Percentiles rank a stretch among this genome's conserved stretches.
Conservation (phyloP, 2,113 vertebrate species). For the Ceyx margarethae region DNA sequence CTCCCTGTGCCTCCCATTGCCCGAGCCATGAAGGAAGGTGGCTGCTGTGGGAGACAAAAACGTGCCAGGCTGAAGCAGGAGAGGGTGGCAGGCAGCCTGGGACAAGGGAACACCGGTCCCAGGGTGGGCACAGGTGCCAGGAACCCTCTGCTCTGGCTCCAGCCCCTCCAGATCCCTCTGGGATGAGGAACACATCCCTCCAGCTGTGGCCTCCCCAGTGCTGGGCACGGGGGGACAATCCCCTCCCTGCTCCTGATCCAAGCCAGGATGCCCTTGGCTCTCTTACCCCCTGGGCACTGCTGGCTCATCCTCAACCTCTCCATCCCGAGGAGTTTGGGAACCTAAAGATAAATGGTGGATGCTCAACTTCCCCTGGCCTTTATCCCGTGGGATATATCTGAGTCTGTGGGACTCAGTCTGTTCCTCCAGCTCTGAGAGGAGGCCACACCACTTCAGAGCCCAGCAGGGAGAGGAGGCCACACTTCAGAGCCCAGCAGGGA, state of each 20-base stretch:
- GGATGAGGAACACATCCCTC: too few relatives aligned
- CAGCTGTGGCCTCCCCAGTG: too few relatives aligned
- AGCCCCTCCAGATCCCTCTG: too few relatives aligned
- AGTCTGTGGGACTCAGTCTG: accelerated
- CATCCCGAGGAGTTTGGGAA: not conserved
- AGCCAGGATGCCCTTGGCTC: too few relatives aligned
- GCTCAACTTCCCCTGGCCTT: not conserved
- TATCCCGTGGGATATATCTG: not conserved
- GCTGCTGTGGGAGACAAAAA: constrained; percentile 10
- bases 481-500: not conserved
- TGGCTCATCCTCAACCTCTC: too few relatives aligned
- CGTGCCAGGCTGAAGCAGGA: not conserved
- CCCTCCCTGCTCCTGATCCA: too few relatives aligned
- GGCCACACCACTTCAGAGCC: not conserved
- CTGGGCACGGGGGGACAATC: too few relatives aligned
- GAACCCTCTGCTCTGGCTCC: too few relatives aligned
- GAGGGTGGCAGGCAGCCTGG: not conserved
- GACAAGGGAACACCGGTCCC: not conserved
- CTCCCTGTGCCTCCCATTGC: not conserved
- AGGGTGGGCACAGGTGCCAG: not conserved
- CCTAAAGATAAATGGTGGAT: not conserved
- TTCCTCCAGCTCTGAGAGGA: not conserved
- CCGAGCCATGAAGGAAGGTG: constrained; percentile 17
- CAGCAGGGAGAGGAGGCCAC: not conserved
- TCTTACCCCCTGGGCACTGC: too few relatives aligned